These are phyloP conservation scores for Acronicta alni DNA, from an alignment of 2,888 invertebrate species.

Conservation along the genomic window DNA sequence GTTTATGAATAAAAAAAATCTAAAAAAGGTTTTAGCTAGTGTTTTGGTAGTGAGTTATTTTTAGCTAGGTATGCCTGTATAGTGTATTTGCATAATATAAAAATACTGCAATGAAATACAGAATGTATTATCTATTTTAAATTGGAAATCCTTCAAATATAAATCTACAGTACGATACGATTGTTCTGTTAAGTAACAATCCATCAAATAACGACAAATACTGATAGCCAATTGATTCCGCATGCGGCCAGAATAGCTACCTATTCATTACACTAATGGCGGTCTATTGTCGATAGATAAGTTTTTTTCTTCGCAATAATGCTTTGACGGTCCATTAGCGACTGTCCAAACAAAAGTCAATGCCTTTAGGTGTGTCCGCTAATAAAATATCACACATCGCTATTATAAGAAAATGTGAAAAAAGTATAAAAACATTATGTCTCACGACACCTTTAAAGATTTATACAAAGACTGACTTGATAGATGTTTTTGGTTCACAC, in stretches of 20 bases:
- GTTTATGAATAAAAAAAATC: conserved; percentile 3
- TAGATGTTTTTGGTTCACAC: conserved; percentile 28
- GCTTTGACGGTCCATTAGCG: conserved; percentile 68
- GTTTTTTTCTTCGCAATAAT: conserved; percentile 56
- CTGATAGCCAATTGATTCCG: conserved; percentile 69
- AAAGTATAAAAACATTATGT: conserved; percentile 32
- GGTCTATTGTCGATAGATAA: conserved; percentile 67
- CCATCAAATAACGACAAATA: conserved; percentile 66
- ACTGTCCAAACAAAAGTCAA: conserved; percentile 71
- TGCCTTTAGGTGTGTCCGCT: conserved; percentile 65
- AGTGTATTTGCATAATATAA: conserved; percentile 2
- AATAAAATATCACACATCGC: conserved; percentile 59
- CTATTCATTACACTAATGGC: conserved; percentile 76
- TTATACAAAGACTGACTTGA: conserved; percentile 30
- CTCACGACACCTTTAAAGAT: conserved; percentile 42
- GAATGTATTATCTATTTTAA: conserved; percentile 25
- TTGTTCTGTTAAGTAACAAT: conserved; percentile 54
- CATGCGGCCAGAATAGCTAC: conserved; percentile 62
- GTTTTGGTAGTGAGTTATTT: not conserved
- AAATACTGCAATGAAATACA: conserved; percentile 17
- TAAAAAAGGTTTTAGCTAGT: conserved; percentile 18
- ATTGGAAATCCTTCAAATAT: conserved; percentile 36
- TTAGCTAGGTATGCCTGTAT: conserved; percentile 6
- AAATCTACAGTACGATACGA: conserved; percentile 32
- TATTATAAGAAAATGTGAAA: conserved; percentile 29